Conservation (phyloP, 2,113 vertebrate genomes). For the Cyrtonyx montezumae region DNA sequence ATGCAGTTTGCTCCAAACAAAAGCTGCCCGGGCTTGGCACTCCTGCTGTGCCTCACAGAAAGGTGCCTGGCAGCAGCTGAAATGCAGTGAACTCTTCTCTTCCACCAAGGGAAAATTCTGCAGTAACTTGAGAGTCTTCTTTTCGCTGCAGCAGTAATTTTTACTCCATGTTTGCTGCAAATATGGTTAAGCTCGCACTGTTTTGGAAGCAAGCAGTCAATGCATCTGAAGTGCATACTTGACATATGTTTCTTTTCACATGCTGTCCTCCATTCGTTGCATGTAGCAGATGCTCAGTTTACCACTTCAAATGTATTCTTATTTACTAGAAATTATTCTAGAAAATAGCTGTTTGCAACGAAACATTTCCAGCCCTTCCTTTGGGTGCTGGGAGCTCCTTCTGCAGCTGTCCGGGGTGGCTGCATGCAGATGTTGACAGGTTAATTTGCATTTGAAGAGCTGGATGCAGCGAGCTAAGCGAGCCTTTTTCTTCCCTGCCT, state of each 20-base stretch:
- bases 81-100: neutral
- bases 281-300: constrained; percentile 67
- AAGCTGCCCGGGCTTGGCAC: neutral
- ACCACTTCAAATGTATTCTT: constrained; percentile 47
- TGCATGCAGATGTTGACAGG: constrained; percentile 66
- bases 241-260: constrained; percentile 45
- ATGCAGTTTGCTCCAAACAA: neutral
- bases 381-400: constrained; percentile 19
- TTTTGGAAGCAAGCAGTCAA: constrained; percentile 66
- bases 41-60: neutral
- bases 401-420: constrained; percentile 51
- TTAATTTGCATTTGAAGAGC: constrained; percentile 74
- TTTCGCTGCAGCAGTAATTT: neutral
- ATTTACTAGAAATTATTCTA: constrained; percentile 69
- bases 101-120: neutral
- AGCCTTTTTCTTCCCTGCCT: constrained; percentile 57
- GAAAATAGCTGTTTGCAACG: constrained; percentile 56
- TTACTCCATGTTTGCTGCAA: constrained; percentile 55
- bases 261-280: constrained; percentile 22
- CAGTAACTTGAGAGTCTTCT: neutral
- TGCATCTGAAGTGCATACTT: constrained; percentile 61
- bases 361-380: constrained; percentile 53
- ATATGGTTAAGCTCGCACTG: constrained; percentile 58
- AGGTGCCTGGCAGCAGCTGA: neutral
- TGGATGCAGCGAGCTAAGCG: constrained; percentile 55